Percentiles rank a stretch among this genome's conserved stretches.
These are phyloP conservation scores for Papilio polyxenes DNA, from an alignment of 1,140 invertebrate species.

Conservation along the genomic window DNA sequence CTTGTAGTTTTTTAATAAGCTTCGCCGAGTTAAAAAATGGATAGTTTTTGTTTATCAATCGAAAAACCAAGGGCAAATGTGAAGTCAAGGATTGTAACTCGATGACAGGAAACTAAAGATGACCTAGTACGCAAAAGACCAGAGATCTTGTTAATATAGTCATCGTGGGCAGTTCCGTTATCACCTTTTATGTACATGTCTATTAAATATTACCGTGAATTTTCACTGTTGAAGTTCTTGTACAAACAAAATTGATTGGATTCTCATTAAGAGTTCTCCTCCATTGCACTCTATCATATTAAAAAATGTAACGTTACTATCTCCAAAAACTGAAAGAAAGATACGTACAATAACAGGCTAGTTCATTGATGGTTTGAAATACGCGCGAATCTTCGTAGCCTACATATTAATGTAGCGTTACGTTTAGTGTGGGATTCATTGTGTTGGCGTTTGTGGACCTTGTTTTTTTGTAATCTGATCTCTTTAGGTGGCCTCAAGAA, in stretches of 20 bases:
- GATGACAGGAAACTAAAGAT: conserved; percentile 2
- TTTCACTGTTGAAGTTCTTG: neutral
- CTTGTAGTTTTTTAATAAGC: neutral
- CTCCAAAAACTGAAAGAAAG: too few species aligned
- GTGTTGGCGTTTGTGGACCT: neutral
- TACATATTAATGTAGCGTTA: neutral
- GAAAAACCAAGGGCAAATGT: neutral
- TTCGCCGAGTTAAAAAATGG: neutral
- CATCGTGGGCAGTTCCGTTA: neutral
- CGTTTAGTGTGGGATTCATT: neutral
- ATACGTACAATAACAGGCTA: neutral
- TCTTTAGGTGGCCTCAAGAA: neutral
- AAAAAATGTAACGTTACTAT: too few species aligned
- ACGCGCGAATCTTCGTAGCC: neutral
- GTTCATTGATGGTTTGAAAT: neutral
- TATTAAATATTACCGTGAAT: neutral
- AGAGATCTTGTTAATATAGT: conserved; percentile 4
- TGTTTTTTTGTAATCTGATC: neutral
- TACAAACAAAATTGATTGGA: too few species aligned
- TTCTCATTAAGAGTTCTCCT: too few species aligned
- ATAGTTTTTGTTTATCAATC: neutral
- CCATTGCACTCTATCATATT: too few species aligned
- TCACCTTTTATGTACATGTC: neutral
- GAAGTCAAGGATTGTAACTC: neutral
- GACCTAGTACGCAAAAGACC: neutral